Percentiles rank a stretch among this genome's conserved stretches.
These are phyloP conservation scores for Cepaea hortensis DNA, from an alignment of 2,888 invertebrate species.

Conservation along the genomic window DNA sequence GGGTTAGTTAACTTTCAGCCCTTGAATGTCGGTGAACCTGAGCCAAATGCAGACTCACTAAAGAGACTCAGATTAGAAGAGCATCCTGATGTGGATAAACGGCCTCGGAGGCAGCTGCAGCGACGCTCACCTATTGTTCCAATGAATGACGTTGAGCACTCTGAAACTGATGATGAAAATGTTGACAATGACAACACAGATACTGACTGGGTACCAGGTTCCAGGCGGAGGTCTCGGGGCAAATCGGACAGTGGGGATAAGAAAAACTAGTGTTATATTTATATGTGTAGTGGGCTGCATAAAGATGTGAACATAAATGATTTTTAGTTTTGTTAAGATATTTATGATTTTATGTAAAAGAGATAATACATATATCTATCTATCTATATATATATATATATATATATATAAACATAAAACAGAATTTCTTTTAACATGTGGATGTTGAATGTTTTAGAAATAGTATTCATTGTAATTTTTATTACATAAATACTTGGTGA, in stretches of 20 bases:
- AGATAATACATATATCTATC: background rate
- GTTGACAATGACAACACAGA: conserved; percentile 54
- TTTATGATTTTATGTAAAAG: background rate
- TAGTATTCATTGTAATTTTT: background rate
- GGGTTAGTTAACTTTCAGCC: conserved; percentile 47
- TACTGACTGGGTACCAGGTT: conserved; percentile 49
- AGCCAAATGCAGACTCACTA: background rate
- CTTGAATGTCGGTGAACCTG: conserved; percentile 24
- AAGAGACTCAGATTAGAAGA: conserved; percentile 27
- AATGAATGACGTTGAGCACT: conserved; percentile 42
- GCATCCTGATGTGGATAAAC: conserved; percentile 10
- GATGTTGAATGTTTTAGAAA: background rate
- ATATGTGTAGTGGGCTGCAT: no score
- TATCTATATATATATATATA: background rate
- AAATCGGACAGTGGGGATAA: conserved; percentile 33
- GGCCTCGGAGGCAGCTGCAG: conserved; percentile 38
- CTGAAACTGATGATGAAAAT: conserved; percentile 53
- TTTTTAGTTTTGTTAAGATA: background rate
- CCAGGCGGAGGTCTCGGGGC: conserved; percentile 25
- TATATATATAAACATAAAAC: background rate
- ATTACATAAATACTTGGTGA: background rate
- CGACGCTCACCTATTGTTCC: conserved; percentile 38
- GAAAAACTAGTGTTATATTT: background rate
- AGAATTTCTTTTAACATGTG: background rate
- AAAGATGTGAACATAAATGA: no score